A percentile compares a stretch with the other conserved stretches of the same genome.
phyloP scores from a whole-genome alignment of 2,888 invertebrate genomes.

The Acleris cristana region DNA sequence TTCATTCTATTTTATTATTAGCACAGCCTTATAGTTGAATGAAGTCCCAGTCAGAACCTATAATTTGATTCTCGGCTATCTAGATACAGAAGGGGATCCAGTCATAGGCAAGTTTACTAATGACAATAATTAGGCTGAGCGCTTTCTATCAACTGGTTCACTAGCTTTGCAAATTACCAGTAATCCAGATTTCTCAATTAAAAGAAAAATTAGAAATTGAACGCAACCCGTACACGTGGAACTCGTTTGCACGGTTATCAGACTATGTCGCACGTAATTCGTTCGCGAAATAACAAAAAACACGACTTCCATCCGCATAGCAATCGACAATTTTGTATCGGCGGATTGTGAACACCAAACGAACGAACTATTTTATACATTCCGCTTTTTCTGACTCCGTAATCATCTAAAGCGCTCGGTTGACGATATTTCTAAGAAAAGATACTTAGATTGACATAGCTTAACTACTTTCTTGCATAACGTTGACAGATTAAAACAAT shows the following conservation, averaged over 20 bases:
- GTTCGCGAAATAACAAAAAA: slow-evolving; percentile 60
- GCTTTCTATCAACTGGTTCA: slow-evolving; percentile 14
- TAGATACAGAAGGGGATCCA: no score
- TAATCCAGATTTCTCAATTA: slow-evolving; percentile 40
- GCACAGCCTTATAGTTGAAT: no score
- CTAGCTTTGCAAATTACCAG: slow-evolving; percentile 10
- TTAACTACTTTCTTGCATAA: slow-evolving; percentile 1
- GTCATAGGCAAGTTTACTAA: no score
- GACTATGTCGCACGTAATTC: slow-evolving; percentile 74
- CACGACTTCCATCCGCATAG: slow-evolving; percentile 63
- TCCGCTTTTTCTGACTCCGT: slow-evolving; percentile 22
- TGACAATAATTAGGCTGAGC: slow-evolving; percentile 11
- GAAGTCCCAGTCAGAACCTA: no score
- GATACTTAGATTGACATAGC: background rate
- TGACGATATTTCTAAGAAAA: background rate
- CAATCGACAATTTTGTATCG: slow-evolving; percentile 43
- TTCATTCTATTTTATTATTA: no score
- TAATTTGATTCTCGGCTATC: no score
- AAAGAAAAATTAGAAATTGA: slow-evolving; percentile 43
- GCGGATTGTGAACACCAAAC: slow-evolving; percentile 32
- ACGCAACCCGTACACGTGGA: slow-evolving; percentile 43
- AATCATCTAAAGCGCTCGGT: slow-evolving; percentile 10
- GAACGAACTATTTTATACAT: slow-evolving; percentile 27
- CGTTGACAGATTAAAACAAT: background rate
- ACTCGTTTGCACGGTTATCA: slow-evolving; percentile 71